Evolutionary conservation across 2,113 vertebrate species (phyloP).

Genomic region (Gorilla gorilla): DNA sequence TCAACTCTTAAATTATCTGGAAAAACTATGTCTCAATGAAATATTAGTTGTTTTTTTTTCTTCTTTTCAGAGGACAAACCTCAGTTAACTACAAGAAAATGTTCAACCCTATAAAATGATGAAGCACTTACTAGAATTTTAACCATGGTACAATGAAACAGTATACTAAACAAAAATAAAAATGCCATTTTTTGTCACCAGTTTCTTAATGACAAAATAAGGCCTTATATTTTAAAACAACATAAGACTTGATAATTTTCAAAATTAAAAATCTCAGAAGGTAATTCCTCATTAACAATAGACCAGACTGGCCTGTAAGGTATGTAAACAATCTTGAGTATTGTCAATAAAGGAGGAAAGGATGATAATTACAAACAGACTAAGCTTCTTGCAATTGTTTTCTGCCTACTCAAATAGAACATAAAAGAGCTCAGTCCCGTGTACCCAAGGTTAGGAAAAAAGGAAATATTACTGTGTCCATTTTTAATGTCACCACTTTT

Average conservation of each 20-base stretch:
- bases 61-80: not conserved
- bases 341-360: not conserved
- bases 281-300: slow-evolving; percentile 32
- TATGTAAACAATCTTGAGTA: not conserved
- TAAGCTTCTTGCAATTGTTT: slow-evolving; percentile 17
- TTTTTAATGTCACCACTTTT: slow-evolving; percentile 15
- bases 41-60: not conserved
- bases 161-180: not conserved
- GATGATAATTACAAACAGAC: slow-evolving; percentile 7
- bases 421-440: not conserved
- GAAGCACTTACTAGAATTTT: not conserved
- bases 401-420: not conserved
- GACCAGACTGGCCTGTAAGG: not conserved
- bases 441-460: not conserved
- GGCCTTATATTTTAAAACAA: slow-evolving; percentile 19
- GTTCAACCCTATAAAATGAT: not conserved
- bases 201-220: not conserved
- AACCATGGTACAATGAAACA: not conserved
- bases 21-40: not conserved
- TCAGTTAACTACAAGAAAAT: slow-evolving; percentile 34
- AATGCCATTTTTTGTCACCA: not conserved
- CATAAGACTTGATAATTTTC: not conserved
- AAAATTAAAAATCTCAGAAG: not conserved
- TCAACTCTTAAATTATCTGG: not conserved
- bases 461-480: not conserved